Conservation (phyloP, 2,888 invertebrate genomes). For the Drosophila neutralis region DNA sequence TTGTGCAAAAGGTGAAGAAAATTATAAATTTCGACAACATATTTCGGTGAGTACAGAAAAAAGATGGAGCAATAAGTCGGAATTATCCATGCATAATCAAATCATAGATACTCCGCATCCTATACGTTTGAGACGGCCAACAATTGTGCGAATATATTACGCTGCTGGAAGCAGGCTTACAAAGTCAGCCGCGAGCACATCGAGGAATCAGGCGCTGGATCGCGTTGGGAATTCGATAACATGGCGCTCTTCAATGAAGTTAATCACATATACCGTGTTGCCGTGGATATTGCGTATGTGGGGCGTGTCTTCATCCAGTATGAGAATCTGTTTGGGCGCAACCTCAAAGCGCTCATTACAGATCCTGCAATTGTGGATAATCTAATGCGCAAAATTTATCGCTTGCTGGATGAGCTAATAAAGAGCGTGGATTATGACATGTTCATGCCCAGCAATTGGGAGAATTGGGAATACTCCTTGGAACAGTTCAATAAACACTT, state of each 20-base stretch:
- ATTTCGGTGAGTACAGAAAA: conserved; percentile 88
- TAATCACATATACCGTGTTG: conserved; percentile 93
- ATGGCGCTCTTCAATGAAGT: conserved; percentile 92
- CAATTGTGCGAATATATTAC: conserved; percentile 83
- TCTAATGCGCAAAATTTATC: conserved; percentile 92
- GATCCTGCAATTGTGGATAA: conserved; percentile 95
- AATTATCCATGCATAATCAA: no score
- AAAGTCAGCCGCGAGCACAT: conserved; percentile 92
- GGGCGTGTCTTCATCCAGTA: conserved; percentile 93
- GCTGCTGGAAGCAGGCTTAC: conserved; percentile 87
- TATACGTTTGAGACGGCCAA: conserved; percentile 82
- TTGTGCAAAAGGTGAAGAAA: conserved; percentile 90
- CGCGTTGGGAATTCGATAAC: conserved; percentile 96
- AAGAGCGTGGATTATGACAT: conserved; percentile 93
- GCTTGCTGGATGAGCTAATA: conserved; percentile 90
- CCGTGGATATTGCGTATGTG: conserved; percentile 91
- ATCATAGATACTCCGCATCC: conserved; percentile 75
- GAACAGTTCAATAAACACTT: conserved; percentile 91
- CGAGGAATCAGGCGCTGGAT: conserved; percentile 93
- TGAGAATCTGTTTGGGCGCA: conserved; percentile 94
- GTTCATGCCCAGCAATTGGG: conserved; percentile 90
- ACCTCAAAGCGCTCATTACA: conserved; percentile 93
- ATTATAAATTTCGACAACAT: conserved; percentile 90
- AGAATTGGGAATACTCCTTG: conserved; percentile 95
- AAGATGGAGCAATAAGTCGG: not conserved